Conservation (phyloP, 2,888 invertebrate species). For the Hoplodrina blanda region DNA sequence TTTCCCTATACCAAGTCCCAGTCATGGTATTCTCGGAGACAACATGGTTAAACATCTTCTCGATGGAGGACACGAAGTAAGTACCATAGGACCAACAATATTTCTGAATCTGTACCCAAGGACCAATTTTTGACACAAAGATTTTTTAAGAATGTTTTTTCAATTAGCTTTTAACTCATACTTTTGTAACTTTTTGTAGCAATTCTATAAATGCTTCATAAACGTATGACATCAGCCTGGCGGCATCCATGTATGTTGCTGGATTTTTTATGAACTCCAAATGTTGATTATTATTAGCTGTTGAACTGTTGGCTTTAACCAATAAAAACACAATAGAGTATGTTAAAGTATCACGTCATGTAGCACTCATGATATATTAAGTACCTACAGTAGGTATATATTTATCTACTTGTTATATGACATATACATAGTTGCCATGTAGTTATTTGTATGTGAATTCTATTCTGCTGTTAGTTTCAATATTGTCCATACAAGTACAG, state of each 20-base stretch:
- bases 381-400: neutral
- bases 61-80: slow-evolving; percentile 78
- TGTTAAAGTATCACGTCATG: neutral
- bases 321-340: neutral
- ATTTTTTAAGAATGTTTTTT: neutral
- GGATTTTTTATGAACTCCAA: neutral
- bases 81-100: neutral
- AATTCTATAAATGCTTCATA: neutral
- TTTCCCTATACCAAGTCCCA: slow-evolving; percentile 72
- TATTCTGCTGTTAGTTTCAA: too few species aligned
- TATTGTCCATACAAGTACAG: too few species aligned
- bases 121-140: neutral
- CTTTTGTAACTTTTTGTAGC: neutral
- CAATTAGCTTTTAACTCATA: too few species aligned
- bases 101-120: neutral
- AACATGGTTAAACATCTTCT: slow-evolving; percentile 69
- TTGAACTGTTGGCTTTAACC: neutral
- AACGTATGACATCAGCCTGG: neutral
- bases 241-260: neutral
- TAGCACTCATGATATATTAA: neutral
- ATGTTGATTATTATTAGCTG: neutral
- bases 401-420: neutral
- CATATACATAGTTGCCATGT: neutral
- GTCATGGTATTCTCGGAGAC: slow-evolving; percentile 75
- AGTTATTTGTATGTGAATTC: neutral